Evolutionary conservation across 1,140 invertebrate genomes (phyloP).

Genomic region (Macrobrachium nipponense): DNA sequence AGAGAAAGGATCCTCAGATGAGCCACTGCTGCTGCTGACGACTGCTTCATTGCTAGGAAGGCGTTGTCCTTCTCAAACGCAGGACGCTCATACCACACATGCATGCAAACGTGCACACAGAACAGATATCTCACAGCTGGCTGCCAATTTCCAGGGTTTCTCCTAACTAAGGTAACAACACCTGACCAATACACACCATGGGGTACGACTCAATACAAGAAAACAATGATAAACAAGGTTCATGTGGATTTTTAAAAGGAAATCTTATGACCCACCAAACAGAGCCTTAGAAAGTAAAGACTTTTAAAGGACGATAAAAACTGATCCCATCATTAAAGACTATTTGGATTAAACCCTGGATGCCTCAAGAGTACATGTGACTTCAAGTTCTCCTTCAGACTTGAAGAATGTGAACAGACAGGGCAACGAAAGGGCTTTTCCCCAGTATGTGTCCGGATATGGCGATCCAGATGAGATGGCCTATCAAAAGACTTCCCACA

Average conservation of each 20-base stretch:
- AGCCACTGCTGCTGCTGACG: conserved; percentile 25
- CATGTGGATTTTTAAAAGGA: too few relatives aligned
- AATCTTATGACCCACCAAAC: not conserved
- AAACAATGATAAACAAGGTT: too few relatives aligned
- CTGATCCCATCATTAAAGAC: too few relatives aligned
- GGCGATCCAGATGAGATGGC: conserved; percentile 48
- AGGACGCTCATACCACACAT: not conserved
- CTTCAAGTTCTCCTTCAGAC: conserved; percentile 53
- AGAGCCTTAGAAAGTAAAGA: not conserved
- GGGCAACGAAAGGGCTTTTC: conserved; percentile 51
- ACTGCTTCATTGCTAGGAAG: not conserved
- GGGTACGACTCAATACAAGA: too few relatives aligned
- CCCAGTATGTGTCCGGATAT: conserved; percentile 50
- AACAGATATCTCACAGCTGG: too few relatives aligned
- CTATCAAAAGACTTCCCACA: conserved; percentile 53
- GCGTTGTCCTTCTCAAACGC: not conserved
- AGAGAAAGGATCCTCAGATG: conserved; percentile 51
- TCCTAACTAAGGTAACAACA: too few relatives aligned
- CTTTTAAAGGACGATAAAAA: too few relatives aligned
- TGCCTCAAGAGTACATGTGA: conserved; percentile 46
- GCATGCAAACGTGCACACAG: too few relatives aligned
- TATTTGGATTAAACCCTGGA: conserved; percentile 30
- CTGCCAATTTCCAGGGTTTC: too few relatives aligned
- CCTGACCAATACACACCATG: too few relatives aligned
- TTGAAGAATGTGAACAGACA: conserved; percentile 48